These are phyloP conservation scores for Synergus gifuensis DNA, from an alignment of 2,888 invertebrate genomes.

Conservation along the genomic window DNA sequence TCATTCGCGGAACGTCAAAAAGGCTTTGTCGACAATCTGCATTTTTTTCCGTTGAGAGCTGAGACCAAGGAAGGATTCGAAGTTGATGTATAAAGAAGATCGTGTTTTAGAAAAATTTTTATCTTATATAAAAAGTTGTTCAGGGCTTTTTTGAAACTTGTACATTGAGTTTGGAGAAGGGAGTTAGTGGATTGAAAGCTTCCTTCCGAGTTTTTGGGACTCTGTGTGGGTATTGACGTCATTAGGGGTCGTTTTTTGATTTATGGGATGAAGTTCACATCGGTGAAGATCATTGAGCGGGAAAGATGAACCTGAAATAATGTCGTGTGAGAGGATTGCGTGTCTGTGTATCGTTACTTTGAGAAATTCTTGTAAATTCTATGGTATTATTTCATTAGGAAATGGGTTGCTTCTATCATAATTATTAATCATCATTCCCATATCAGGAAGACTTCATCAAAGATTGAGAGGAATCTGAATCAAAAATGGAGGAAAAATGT, in stretches of 20 bases:
- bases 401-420: no score
- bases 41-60: slow-evolving; percentile 36
- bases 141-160: slow-evolving; percentile 4
- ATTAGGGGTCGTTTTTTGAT: slow-evolving; percentile 31
- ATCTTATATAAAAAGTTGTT: slow-evolving; percentile 1
- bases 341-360: background rate
- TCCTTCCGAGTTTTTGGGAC: background rate
- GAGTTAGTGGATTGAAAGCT: slow-evolving; percentile 29
- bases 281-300: background rate
- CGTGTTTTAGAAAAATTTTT: slow-evolving; percentile 39
- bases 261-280: slow-evolving; percentile 1
- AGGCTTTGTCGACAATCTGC: slow-evolving; percentile 41
- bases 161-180: background rate
- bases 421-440: background rate
- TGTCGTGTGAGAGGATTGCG: background rate
- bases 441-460: background rate
- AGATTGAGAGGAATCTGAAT: background rate
- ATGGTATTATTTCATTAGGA: background rate
- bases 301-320: slow-evolving; percentile 8
- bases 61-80: slow-evolving; percentile 20
- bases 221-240: slow-evolving; percentile 13
- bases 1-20: slow-evolving; percentile 40
- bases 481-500: no score
- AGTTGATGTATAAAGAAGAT: slow-evolving; percentile 26
- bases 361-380: background rate